These are phyloP conservation scores for Gymnoscopelus microlampas DNA, from an alignment of 2,797 vertebrate species.

Conservation along the genomic window DNA sequence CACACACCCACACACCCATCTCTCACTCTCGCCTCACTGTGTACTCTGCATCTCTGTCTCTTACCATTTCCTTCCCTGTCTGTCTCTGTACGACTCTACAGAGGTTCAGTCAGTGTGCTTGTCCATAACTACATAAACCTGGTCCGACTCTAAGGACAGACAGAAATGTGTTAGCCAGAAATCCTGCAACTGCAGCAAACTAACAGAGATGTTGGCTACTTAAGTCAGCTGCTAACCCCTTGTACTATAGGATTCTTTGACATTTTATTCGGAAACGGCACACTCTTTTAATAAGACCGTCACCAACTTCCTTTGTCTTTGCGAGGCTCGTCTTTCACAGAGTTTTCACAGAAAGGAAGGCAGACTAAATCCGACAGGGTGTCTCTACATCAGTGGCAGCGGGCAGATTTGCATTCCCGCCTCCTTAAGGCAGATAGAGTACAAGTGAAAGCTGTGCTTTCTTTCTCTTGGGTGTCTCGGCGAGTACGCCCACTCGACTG, in stretches of 20 bases:
- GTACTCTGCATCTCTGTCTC: not conserved
- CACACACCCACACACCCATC: too few species aligned
- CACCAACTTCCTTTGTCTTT: not conserved
- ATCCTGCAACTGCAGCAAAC: too few species aligned
- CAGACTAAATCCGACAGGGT: conserved; percentile 46
- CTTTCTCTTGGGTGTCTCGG: conserved; percentile 54
- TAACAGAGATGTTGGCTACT: conserved; percentile 8
- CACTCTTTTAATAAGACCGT: conserved; percentile 11
- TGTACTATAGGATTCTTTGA: conserved; percentile 8
- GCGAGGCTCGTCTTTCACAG: conserved; percentile 37
- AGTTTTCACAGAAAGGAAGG: conserved; percentile 27
- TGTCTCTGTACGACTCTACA: too few species aligned
- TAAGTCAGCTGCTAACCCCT: conserved; percentile 31
- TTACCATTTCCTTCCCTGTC: not conserved
- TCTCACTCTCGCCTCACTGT: too few species aligned
- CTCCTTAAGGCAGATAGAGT: conserved; percentile 47
- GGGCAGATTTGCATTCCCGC: conserved; percentile 52
- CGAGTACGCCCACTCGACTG: conserved; percentile 67
- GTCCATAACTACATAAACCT: too few species aligned
- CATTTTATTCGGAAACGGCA: conserved; percentile 16
- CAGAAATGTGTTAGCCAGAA: too few species aligned
- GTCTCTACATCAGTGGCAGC: conserved; percentile 48
- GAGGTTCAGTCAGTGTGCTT: too few species aligned
- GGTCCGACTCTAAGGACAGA: too few species aligned
- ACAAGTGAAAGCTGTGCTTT: conserved; percentile 56